Conservation (phyloP, 2,797 vertebrate species). For the Leptoclinus maculatus region DNA sequence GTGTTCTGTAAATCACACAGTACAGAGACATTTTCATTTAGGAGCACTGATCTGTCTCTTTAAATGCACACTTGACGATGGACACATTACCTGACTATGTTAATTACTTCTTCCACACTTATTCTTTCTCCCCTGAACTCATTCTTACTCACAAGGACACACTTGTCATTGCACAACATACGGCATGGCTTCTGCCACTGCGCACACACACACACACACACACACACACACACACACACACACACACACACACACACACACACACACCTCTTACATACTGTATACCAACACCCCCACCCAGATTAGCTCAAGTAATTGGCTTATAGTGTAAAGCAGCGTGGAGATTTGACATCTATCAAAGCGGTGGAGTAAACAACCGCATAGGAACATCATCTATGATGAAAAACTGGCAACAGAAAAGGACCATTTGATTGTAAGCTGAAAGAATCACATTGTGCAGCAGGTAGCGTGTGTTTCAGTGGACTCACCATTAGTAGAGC, state of each 20-base stretch:
- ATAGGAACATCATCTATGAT: not conserved
- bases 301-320: conserved; percentile 79
- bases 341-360: conserved; percentile 61
- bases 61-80: not conserved
- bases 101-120: not conserved
- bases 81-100: not conserved
- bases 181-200: not conserved
- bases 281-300: conserved; percentile 46
- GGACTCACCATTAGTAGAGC: conserved; percentile 72
- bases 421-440: not conserved
- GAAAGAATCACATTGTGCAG: not conserved
- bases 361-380: conserved; percentile 45
- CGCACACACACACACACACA: conserved; percentile 18
- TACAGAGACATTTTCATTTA: not conserved
- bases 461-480: conserved; percentile 21
- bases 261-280: conserved; percentile 29
- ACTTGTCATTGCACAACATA: conserved; percentile 36
- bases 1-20: not conserved
- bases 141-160: not conserved
- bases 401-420: not conserved
- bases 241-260: conserved; percentile 37
- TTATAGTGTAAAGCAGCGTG: conserved; percentile 67
- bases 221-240: conserved; percentile 17
- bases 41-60: not conserved
- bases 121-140: not conserved